These are phyloP conservation scores for Nasonia giraulti DNA, from an alignment of 1,140 invertebrate species.

Conservation along the genomic window DNA sequence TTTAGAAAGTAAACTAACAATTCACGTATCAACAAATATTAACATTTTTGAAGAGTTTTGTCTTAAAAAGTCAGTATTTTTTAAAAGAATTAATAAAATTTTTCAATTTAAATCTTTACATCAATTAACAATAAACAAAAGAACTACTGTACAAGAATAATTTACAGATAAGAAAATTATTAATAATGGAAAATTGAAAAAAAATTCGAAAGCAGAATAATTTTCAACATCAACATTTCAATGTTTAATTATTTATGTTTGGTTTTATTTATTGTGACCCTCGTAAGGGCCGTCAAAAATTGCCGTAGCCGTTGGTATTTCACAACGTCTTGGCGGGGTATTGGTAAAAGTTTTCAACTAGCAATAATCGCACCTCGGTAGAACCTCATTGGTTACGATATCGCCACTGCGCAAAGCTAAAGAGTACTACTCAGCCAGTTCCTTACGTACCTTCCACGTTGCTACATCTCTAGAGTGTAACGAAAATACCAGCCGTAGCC, in stretches of 20 bases:
- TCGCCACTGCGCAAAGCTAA: conserved; percentile 85
- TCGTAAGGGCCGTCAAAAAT: conserved; percentile 77
- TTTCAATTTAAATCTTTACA: too few species aligned
- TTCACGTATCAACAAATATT: too few species aligned
- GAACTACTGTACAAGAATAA: too few species aligned
- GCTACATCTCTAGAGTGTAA: background rate
- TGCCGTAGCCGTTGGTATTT: conserved; percentile 93
- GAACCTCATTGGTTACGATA: conserved; percentile 91
- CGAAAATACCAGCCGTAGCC: background rate
- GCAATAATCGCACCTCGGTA: conserved; percentile 92
- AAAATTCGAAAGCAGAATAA: too few species aligned
- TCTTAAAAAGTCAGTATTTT: too few species aligned
- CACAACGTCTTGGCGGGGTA: conserved; percentile 94
- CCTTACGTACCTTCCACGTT: conserved; percentile 49
- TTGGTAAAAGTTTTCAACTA: conserved; percentile 95
- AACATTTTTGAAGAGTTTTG: too few species aligned
- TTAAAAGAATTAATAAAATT: too few species aligned
- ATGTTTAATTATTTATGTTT: background rate
- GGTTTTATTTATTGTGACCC: conserved; percentile 2
- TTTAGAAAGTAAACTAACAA: too few species aligned
- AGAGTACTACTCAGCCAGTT: conserved; percentile 57
- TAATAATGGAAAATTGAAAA: too few species aligned
- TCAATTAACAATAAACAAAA: too few species aligned
- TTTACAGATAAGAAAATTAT: too few species aligned
- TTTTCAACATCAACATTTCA: too few species aligned